Base-by-base conservation (phyloP, 1,140 invertebrate species). In the Nymphalis io region DNA sequence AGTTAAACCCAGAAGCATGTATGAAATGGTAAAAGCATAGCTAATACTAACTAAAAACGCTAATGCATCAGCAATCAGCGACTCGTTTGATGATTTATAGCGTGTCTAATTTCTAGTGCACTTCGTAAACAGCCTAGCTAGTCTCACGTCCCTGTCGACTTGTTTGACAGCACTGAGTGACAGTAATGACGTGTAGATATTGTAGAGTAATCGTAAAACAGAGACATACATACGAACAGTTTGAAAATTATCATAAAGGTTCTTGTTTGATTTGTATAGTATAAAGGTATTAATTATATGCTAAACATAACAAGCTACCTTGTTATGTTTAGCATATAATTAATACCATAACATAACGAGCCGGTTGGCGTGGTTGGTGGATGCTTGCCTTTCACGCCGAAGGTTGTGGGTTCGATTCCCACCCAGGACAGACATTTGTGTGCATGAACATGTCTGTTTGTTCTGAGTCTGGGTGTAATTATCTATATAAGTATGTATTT, bases 71-170 rank as follows among this genome's bases (percentile, higher is more conserved):
- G 42, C 33, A 13, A 64, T 64, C 51, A 64, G 27, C 12, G 33
- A 39, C n/a, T 55, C 48, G 13, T 48, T 20, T 13, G 18, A 51
- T 64, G 33, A 64, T 64, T 64, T 40, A 64, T 33, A 64, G 33
- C 62, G 48, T 16, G 51, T 64, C 62, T 64, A 64, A 64, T 55
- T 63, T 21, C 51, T 57, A 64, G 62, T 18, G 51, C 48, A 63
- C 33, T 39, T 48, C 46, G 61, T 63, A 51, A 18, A 38, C 38
- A 15, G 61, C 38, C 15, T 20, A 23, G 51, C 33, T 55, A 64
- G 23, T 63, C 44, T 53, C 61, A 16, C 23, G 61, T 53, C 42
- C 27, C 61, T 13, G 61, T 63, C 61, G 61, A 33, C 61, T 15
- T n/a, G 48, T 39, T 64, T 64, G 62, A 64, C 62, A 64, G 42